Evolutionary conservation across 1,140 invertebrate species (phyloP).

Genomic region (Streblospio benedicti): DNA sequence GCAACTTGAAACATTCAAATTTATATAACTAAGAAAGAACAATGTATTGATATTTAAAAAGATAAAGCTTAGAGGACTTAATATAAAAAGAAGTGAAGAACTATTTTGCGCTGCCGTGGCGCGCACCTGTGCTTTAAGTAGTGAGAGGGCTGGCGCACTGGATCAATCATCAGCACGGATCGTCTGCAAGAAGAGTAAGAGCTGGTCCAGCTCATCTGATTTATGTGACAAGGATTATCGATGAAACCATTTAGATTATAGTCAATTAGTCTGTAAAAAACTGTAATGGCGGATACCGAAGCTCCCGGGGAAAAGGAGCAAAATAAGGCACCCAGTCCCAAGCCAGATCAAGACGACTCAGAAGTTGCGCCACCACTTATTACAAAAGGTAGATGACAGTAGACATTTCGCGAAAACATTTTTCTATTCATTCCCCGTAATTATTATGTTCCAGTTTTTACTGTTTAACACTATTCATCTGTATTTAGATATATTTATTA

Average conservation of each 20-base stretch:
- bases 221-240: not conserved
- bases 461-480: not conserved
- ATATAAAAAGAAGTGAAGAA: no score
- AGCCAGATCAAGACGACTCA: constrained; percentile 13
- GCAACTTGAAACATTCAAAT: no score
- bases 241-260: not conserved
- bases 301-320: constrained; percentile 12
- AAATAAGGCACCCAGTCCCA: constrained; percentile 13
- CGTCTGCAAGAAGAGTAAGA: not conserved
- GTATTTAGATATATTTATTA: not conserved
- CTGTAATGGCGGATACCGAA: not conserved
- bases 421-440: not conserved
- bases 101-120: not conserved
- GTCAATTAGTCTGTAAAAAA: not conserved
- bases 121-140: not conserved
- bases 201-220: not conserved
- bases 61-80: no score
- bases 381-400: constrained; percentile 10
- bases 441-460: not conserved
- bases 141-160: not conserved
- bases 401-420: no score
- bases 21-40: no score
- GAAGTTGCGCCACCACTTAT: constrained; percentile 17
- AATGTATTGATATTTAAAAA: no score
- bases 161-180: not conserved